Conservation (phyloP, 2,888 invertebrate species). For the Matsumyia berberina region DNA sequence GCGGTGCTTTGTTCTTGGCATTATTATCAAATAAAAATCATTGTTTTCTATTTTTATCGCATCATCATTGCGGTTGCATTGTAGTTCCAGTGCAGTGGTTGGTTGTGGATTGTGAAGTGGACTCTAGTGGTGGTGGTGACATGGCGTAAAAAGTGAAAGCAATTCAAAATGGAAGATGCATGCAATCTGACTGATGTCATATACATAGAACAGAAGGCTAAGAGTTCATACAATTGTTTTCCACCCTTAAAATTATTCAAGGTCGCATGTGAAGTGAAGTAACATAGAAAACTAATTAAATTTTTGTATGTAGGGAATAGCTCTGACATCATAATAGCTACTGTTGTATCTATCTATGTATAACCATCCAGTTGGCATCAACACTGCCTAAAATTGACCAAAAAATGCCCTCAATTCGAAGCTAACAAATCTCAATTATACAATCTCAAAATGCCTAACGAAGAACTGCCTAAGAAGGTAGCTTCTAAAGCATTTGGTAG, state of each 20-base stretch:
- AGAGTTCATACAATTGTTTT: conserved; percentile 3
- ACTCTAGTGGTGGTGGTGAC: conserved; percentile 40
- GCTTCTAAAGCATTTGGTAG: too few species aligned
- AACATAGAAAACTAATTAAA: not conserved
- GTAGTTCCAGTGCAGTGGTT: conserved; percentile 36
- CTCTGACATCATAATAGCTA: not conserved
- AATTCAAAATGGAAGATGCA: conserved; percentile 26
- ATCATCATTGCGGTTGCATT: conserved; percentile 52
- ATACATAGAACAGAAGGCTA: not conserved
- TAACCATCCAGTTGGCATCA: too few species aligned
- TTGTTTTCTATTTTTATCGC: conserved; percentile 71
- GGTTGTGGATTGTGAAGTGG: conserved; percentile 48
- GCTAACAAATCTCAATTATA: too few species aligned
- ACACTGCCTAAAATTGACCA: too few species aligned
- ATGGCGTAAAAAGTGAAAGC: conserved; percentile 57
- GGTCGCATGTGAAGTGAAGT: not conserved
- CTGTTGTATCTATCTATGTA: too few species aligned
- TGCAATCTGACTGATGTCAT: conserved; percentile 8
- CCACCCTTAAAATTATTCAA: not conserved
- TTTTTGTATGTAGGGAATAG: not conserved
- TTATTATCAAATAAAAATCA: conserved; percentile 71
- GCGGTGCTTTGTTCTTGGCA: conserved; percentile 59
- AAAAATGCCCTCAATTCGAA: too few species aligned
- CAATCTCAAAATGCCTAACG: too few species aligned
- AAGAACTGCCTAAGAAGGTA: too few species aligned